Evolutionary conservation across 2,113 vertebrate genomes (phyloP), one percentile per base, ranked within the genome.

Genomic region (Danionella cerebrum): DNA sequence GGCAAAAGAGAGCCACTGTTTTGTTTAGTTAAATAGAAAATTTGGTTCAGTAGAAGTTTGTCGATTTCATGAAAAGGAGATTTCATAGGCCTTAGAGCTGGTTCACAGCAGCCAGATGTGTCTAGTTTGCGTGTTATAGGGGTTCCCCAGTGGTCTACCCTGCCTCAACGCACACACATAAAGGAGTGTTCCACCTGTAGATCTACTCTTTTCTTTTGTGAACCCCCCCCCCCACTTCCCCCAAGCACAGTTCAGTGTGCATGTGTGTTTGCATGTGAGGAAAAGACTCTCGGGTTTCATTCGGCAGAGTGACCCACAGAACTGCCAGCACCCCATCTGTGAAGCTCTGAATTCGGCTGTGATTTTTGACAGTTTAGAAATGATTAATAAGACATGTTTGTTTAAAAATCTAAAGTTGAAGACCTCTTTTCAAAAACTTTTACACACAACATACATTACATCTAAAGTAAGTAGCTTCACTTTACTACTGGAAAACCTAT

Each of bases 91-190:
- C 42, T 72, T 68, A 70, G 78, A 75, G 81, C 76, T 18, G 16
- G 69, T 76, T 75, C 36, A 67, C 73, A 29, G 73, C 69, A 71
- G 78, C 86, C 87, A 89, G 87, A 88, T 89, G 87, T 89, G 79
- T 78, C 19, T 73, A 78, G 36, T 55, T 82, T 80, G 83, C 76
- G 77, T 85, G 85, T 83, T 80, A 81, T 84, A 50, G 65, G 69
- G 68, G 74, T 44, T 83, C 86, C 82, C 82, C 41, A 50, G 82
- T 70, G 83, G 62, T 14, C 74, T 79, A 73, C 74, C 70, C 69
- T 47, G 22, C 65, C 33, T 53, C 27, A 62, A 39, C 38, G 6
- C n/a, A 59, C 19, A 39, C 55, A 35, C 16, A 24, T 10, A 11
- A 60, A 29, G 65, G 35, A 52, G 50, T 60, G 73, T 77, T 80